Percentiles rank a stretch among this genome's conserved stretches.
Conservation (phyloP, 2,113 vertebrate species). For the Oceanites oceanicus region DNA sequence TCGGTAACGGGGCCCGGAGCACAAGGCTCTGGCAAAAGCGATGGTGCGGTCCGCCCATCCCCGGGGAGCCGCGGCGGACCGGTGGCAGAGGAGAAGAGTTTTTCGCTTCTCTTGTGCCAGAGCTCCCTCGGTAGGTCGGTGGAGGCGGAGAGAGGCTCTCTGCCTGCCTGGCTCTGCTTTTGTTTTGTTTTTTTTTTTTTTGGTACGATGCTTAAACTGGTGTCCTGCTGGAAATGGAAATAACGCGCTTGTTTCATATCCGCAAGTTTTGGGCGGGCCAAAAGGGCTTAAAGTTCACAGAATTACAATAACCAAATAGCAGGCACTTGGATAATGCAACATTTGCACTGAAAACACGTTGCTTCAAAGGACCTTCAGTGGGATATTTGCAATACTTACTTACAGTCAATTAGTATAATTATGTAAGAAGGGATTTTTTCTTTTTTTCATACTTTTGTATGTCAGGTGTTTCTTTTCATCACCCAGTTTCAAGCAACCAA, state of each 20-base stretch:
- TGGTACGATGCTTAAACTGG: accelerated
- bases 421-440: accelerated
- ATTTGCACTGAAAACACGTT: not conserved
- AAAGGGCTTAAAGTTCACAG: not conserved
- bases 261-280: not conserved
- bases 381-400: not conserved
- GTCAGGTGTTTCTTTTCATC: not conserved
- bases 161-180: accelerated
- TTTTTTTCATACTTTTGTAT: not conserved
- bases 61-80: accelerated
- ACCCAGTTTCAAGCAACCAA: accelerated
- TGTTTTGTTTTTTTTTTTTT: too few relatives aligned
- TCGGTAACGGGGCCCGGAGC: not conserved
- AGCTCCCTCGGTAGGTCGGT: not conserved
- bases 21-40: accelerated
- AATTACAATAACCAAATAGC: not conserved
- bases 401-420: not conserved
- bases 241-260: accelerated
- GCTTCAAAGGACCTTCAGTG: not conserved
- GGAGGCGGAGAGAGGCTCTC: not conserved
- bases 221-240: not conserved
- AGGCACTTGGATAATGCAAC: not conserved
- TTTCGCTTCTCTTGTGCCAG: accelerated
- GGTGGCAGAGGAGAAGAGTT: accelerated
- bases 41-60: not conserved